Evolutionary conservation across 2,888 invertebrate genomes (phyloP), one percentile per base, ranked within the genome.

Genomic region (Norana najaformis): DNA sequence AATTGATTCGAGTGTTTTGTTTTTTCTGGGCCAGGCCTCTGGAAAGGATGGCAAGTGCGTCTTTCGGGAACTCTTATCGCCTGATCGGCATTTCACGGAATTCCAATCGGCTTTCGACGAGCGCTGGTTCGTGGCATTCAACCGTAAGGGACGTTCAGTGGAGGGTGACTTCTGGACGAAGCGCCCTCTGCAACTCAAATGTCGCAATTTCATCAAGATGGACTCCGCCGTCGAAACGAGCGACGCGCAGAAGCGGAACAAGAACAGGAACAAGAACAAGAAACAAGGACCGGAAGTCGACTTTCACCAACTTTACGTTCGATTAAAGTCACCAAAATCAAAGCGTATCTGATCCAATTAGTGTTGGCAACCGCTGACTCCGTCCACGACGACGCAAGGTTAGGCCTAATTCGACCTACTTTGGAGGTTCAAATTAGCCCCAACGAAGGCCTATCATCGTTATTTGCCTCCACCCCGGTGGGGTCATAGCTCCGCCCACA

Each of bases 81-180:
- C 34, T n/a, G 85, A 85, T 36, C 36, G 37, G 36, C 85, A 36
- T 85, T 85, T 85, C 35, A 85, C 85, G 85, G 85, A 85, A 85
- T 85, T 85, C 85, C 85, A 85, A 23, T 85, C 85, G 85, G 37
- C 85, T 5, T 85, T 36, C 34, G 85, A 35, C 35, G 35, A 35
- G 36, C 85, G 23, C 23, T 85, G 85, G 85, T 85, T 36, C 85
- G 37, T 85, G 20, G 85, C 85, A 18, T 85, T 85, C 85, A 85
- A 85, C 85, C 35, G 37, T 20, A 35, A 85, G n/a, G 85, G 85
- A 36, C 36, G 85, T 3, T 35, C 85, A 37, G 6, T 85, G 37
- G 36, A 85, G 35, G 85, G 85, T 20, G 37, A 85, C 37, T 35
- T 36, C 85, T 85, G 36, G 85, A 36, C 23, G 85, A 85, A 85